Evolutionary conservation across 2,797 vertebrate genomes (phyloP).

Genomic region (Poecilia wingei): DNA sequence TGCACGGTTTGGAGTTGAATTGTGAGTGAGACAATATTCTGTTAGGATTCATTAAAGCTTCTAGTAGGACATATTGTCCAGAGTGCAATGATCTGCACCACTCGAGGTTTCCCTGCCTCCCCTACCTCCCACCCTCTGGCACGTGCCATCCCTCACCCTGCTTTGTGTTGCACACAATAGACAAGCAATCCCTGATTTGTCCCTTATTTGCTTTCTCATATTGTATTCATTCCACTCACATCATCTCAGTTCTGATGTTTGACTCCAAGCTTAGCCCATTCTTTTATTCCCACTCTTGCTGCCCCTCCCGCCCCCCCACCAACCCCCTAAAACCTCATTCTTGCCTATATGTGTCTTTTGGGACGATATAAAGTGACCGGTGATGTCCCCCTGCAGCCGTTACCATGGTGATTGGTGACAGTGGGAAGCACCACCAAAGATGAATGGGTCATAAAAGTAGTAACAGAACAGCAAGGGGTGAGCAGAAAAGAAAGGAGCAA

Average conservation of each 20-base stretch:
- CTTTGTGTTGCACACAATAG: slow-evolving; percentile 52
- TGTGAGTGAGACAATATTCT: slow-evolving; percentile 61
- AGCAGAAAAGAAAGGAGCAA: slow-evolving; percentile 14
- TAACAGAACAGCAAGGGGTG: slow-evolving; percentile 25
- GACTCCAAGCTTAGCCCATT: slow-evolving; percentile 12
- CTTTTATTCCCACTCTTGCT: background rate
- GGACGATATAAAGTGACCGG: slow-evolving; percentile 57
- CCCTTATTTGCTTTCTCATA: slow-evolving; percentile 22
- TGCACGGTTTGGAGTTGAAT: slow-evolving; percentile 40
- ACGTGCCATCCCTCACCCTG: slow-evolving; percentile 39
- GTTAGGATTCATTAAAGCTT: slow-evolving; percentile 70
- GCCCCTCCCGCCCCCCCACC: background rate
- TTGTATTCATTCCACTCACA: slow-evolving; percentile 35
- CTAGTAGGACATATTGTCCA: slow-evolving; percentile 61
- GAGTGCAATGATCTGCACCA: slow-evolving; percentile 52
- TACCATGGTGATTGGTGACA: slow-evolving; percentile 69
- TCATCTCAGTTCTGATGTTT: slow-evolving; percentile 22
- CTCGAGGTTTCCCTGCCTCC: slow-evolving; percentile 27
- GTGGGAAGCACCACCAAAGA: slow-evolving; percentile 61
- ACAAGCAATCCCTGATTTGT: slow-evolving; percentile 20
- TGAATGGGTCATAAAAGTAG: slow-evolving; percentile 62
- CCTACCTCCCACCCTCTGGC: slow-evolving; percentile 19
- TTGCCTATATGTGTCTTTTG: slow-evolving; percentile 26
- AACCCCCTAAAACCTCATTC: background rate
- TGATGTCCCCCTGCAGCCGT: slow-evolving; percentile 61